A percentile compares a stretch with the other conserved stretches of the same genome.
Evolutionary conservation across 2,888 invertebrate genomes (phyloP).

Genomic region (Abrostola triplasia): DNA sequence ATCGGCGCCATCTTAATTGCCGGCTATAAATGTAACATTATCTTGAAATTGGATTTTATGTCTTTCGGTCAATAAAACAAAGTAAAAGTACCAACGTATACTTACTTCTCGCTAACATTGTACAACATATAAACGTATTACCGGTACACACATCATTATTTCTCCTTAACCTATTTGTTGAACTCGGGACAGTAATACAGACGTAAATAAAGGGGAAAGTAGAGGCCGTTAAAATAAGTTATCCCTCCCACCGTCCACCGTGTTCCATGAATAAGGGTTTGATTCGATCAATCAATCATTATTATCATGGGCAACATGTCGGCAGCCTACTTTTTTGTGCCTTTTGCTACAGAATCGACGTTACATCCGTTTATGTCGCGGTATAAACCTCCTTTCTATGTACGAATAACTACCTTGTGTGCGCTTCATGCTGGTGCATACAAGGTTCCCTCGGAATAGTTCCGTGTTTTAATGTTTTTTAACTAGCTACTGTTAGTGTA

Average conservation of each 20-base stretch:
- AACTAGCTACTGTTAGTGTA: not conserved
- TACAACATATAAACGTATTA: too few relatives aligned
- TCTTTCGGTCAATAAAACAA: too few relatives aligned
- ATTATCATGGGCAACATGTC: conserved; percentile 5
- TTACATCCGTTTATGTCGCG: not conserved
- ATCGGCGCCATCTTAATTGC: too few relatives aligned
- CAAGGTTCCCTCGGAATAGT: not conserved
- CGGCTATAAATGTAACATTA: too few relatives aligned
- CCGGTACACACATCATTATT: not conserved
- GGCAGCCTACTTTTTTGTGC: not conserved
- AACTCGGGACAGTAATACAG: not conserved
- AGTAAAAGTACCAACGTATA: too few relatives aligned
- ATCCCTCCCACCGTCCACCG: conserved; percentile 8
- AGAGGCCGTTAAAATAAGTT: conserved; percentile 8
- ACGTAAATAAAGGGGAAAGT: not conserved
- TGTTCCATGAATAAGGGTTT: conserved; percentile 2
- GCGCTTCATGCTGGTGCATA: not conserved
- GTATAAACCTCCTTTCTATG: not conserved
- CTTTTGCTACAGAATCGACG: not conserved
- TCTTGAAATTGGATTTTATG: too few relatives aligned
- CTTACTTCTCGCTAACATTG: too few relatives aligned
- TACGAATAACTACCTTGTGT: not conserved
- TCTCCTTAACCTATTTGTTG: not conserved
- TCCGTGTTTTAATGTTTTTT: not conserved
- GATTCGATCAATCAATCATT: conserved; percentile 19